Evolutionary conservation across 2,113 vertebrate genomes (phyloP).

Genomic region (Thermophis baileyi): DNA sequence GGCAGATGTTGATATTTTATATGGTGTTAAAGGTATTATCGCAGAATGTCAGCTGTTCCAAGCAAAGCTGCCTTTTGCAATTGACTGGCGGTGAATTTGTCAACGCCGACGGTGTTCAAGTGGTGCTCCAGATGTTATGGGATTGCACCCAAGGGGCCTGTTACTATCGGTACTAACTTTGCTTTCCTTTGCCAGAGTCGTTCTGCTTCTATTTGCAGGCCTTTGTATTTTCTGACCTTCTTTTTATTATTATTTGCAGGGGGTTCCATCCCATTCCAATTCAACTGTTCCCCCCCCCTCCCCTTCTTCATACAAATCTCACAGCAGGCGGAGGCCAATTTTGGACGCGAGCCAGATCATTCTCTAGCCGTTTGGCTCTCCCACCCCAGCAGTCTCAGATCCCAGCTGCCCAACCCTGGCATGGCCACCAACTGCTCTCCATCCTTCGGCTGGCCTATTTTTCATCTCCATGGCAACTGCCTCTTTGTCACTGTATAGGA

Average conservation of each 20-base stretch:
- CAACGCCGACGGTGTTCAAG: no score
- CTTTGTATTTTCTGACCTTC: not conserved
- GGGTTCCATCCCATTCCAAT: not conserved
- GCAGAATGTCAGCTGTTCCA: no score
- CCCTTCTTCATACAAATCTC: not conserved
- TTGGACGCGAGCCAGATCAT: not conserved
- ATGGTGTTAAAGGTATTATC: no score
- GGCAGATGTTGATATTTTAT: no score
- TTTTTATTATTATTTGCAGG: not conserved
- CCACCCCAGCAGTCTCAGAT: not conserved
- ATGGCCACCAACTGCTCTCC: slow-evolving; percentile 32
- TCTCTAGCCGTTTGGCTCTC: not conserved
- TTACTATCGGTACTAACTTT: not conserved
- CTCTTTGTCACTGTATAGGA: slow-evolving; percentile 44
- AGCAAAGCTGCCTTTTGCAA: no score
- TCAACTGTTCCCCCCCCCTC: fast-evolving
- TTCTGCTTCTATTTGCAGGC: not conserved
- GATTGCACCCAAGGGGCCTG: no score
- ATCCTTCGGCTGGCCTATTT: slow-evolving; percentile 57
- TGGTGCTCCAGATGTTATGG: no score
- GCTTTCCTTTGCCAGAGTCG: not conserved
- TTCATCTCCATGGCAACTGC: slow-evolving; percentile 73
- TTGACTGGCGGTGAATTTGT: no score
- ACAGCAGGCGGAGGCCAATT: not conserved
- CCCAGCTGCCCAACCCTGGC: not conserved